Conservation (phyloP, 2,797 vertebrate species). For the Stomatorhinus walkeri region DNA sequence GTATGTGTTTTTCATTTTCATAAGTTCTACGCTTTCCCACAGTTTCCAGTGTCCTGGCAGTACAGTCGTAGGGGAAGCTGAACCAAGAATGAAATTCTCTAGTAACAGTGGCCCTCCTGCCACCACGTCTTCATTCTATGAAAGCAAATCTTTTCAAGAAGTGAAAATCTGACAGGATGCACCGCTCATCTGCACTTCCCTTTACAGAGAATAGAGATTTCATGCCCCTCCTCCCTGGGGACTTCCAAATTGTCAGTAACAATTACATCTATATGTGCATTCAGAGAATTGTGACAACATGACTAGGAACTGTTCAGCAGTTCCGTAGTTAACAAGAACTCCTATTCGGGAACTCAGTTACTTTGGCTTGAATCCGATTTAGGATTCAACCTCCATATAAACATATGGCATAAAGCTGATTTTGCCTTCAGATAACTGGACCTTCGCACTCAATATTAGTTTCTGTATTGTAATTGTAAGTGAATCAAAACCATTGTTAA, state of each 20-base stretch:
- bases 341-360: not conserved
- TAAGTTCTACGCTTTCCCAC: not conserved
- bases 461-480: not conserved
- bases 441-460: not conserved
- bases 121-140: conserved; percentile 25
- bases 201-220: not conserved
- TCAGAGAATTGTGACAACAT: not conserved
- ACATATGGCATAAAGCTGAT: not conserved
- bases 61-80: conserved; percentile 22
- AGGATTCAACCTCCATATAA: not conserved
- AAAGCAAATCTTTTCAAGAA: conserved; percentile 27
- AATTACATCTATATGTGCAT: not conserved
- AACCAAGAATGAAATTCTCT: conserved; percentile 12
- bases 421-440: not conserved
- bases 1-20: not conserved
- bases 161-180: conserved; percentile 20
- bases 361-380: not conserved
- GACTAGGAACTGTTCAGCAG: not conserved
- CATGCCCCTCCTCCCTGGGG: not conserved
- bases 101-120: conserved; percentile 27
- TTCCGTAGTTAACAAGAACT: not conserved
- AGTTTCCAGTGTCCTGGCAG: not conserved
- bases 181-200: conserved; percentile 31
- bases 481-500: not conserved
- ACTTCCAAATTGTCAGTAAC: not conserved